A percentile compares a stretch with the other conserved stretches of the same genome.
These are phyloP conservation scores for Scomber colias DNA, from an alignment of 2,113 vertebrate species.

Conservation along the genomic window DNA sequence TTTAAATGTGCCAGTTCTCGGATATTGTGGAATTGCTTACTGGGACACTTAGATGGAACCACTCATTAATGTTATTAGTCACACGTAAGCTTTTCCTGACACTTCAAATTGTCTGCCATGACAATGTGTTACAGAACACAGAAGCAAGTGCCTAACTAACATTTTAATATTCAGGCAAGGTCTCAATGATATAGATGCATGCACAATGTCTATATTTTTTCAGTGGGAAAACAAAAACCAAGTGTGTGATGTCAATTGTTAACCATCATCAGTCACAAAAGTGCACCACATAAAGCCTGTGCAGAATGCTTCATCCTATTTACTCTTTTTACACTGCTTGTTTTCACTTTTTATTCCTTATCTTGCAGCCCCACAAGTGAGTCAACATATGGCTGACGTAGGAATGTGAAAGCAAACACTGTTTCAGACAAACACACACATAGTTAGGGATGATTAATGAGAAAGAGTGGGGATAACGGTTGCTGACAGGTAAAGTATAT, in stretches of 20 bases:
- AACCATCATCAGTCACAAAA: neutral
- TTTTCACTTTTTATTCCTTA: neutral
- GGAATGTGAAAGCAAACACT: neutral
- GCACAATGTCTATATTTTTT: too few relatives aligned
- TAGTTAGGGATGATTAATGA: neutral
- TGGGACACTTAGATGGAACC: neutral
- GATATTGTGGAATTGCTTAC: neutral
- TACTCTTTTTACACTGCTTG: neutral
- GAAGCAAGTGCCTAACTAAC: too few relatives aligned
- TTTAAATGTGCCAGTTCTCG: conserved; percentile 1
- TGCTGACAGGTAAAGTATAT: neutral
- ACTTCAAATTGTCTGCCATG: too few relatives aligned
- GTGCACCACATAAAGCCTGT: neutral
- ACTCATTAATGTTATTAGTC: neutral
- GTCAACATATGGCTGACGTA: conserved; percentile 8
- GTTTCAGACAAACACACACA: conserved; percentile 3
- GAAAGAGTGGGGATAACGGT: neutral
- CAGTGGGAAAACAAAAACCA: neutral
- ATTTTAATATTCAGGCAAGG: too few relatives aligned
- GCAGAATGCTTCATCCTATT: neutral
- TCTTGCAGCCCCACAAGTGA: neutral
- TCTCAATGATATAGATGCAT: too few relatives aligned
- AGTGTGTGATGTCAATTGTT: neutral
- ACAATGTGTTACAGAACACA: too few relatives aligned
- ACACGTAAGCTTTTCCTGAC: too few relatives aligned